Base-by-base conservation (phyloP, 2,888 invertebrate genomes). In the Macrosiphum euphorbiae region DNA sequence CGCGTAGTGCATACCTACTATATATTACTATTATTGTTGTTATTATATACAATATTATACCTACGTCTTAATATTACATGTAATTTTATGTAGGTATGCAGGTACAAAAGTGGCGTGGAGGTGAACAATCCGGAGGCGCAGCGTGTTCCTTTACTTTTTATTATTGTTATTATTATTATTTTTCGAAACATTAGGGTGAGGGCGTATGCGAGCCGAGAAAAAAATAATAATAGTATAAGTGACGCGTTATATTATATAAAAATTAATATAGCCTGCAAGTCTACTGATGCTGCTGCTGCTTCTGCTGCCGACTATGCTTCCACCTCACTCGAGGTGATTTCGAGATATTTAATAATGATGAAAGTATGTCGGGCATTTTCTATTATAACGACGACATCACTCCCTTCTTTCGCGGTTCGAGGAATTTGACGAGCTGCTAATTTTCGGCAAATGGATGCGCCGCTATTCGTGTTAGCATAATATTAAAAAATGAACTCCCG, bases 291-390 rank as follows among this genome's bases (percentile, higher is more conserved):
- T 55, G 55, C 20, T 55, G 20, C 55, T 52, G 52, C 41, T n/a
- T n/a, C n/a, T 52, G 41, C 24, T 16, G 10, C 55, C 28, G 61
- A 47, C 47, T 10, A 47, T 47, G 28, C 28, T 67, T 78, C 8
- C 92, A 13, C 67, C 52, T 67, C 67, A 35, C 67, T 41, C 94
- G 35, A 90, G 90, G 94, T 94, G 90, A 94, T 94, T 94, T 94
- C 78, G 67, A 94, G n/a, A 94, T 94, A 94, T 94, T 94, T 94
- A 94, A 94, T 94, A 94, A 94, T 86, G 90, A 94, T n/a, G 84
- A 90, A 94, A 90, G 90, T 61, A 94, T 86, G 89, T 90, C 90
- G 86, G 52, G 94, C 86, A 90, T 94, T 94, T 94, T 41, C 50
- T 94, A 94, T 90, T 86, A 61, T 78, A 88, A 85, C 78, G 89